phyloP scores from a whole-genome alignment of 2,888 invertebrate species.

The Megalurothrips usitatus region DNA sequence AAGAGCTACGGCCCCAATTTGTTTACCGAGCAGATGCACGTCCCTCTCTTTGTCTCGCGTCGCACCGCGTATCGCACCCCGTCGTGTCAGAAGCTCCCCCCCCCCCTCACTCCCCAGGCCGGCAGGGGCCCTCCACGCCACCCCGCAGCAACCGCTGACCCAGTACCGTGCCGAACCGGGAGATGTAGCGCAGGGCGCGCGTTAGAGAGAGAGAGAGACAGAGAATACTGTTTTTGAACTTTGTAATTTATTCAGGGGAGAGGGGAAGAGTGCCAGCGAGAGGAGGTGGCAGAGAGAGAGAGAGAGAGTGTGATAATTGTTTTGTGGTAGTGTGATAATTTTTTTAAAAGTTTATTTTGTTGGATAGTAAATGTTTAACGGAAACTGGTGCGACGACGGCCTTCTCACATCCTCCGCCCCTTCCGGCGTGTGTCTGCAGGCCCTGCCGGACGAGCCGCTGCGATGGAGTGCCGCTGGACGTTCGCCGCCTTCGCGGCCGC shows the following conservation, averaged over 20 bases:
- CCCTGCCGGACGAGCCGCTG: not conserved
- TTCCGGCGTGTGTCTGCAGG: not conserved
- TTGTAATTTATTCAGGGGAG: no score
- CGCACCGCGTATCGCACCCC: not conserved
- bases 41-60: not conserved
- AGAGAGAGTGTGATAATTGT: no score
- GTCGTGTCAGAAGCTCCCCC: not conserved
- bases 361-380: no score
- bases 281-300: no score
- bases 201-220: no score
- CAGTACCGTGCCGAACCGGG: not conserved
- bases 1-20: conserved; percentile 20
- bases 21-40: conserved; percentile 12
- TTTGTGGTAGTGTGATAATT: no score
- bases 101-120: not conserved
- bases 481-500: not conserved
- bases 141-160: not conserved
- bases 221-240: no score
- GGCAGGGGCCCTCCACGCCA: no score
- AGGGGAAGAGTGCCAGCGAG: no score
- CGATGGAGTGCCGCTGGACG: conserved; percentile 6
- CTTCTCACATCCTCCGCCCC: not conserved
- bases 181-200: no score
- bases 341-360: no score
- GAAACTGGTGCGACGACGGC: not conserved